These are phyloP conservation scores for Temnothorax curvispinosus DNA, from an alignment of 1,140 invertebrate genomes.

Conservation along the genomic window DNA sequence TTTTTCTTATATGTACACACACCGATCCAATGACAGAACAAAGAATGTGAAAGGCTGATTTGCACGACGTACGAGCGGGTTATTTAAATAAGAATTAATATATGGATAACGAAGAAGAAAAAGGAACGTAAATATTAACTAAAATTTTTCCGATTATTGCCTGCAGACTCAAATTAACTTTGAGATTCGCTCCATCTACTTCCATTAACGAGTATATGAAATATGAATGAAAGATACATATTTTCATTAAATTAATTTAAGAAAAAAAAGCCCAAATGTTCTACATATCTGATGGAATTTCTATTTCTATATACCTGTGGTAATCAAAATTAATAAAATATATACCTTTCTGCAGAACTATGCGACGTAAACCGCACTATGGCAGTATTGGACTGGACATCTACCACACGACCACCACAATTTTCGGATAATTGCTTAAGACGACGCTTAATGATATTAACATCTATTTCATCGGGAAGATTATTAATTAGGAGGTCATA, in stretches of 20 bases:
- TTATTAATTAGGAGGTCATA: slow-evolving; percentile 86
- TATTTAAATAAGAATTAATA: slow-evolving; percentile 50
- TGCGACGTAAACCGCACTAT: slow-evolving; percentile 90
- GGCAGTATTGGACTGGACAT: slow-evolving; percentile 88
- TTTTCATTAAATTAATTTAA: background rate
- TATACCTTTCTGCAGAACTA: slow-evolving; percentile 91
- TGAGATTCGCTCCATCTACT: background rate
- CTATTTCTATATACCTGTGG: background rate
- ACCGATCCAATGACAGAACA: slow-evolving; percentile 22
- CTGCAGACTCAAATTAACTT: background rate
- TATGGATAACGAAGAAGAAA: slow-evolving; percentile 2
- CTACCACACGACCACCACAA: slow-evolving; percentile 92
- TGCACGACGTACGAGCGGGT: slow-evolving; percentile 31
- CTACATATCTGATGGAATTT: background rate
- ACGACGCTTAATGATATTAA: slow-evolving; percentile 85
- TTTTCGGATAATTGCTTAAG: slow-evolving; percentile 91
- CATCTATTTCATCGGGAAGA: slow-evolving; percentile 85
- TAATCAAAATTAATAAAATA: slow-evolving; percentile 36
- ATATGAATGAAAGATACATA: background rate
- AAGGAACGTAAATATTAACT: background rate
- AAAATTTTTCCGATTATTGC: background rate
- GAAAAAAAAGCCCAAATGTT: background rate
- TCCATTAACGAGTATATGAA: background rate
- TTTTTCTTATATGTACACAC: slow-evolving; percentile 6
- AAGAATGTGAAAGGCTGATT: slow-evolving; percentile 19